These are phyloP conservation scores for Acanthopleura granulata DNA, from an alignment of 2,888 invertebrate genomes.

Conservation along the genomic window DNA sequence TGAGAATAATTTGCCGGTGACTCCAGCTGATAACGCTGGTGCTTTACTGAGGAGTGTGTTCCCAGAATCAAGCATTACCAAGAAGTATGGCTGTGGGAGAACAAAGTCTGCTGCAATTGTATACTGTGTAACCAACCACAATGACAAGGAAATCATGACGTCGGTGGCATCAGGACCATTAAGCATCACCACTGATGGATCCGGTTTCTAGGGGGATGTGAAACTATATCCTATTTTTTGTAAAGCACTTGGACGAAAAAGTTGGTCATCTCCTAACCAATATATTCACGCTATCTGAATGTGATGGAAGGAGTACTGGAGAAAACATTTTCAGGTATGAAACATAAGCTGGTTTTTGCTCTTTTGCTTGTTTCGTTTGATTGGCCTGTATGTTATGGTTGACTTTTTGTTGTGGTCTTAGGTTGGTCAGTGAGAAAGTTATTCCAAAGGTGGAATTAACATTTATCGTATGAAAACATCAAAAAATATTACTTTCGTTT, in stretches of 20 bases:
- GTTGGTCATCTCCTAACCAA: neutral
- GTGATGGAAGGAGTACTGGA: conserved; percentile 17
- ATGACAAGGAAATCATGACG: conserved; percentile 7
- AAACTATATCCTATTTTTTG: conserved; percentile 21
- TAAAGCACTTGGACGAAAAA: conserved; percentile 8
- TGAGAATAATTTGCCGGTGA: conserved; percentile 34
- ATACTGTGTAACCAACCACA: neutral
- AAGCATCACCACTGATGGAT: conserved; percentile 24
- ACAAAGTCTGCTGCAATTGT: conserved; percentile 32
- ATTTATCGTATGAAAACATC: no score
- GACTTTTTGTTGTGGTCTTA: no score
- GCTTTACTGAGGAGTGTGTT: conserved; percentile 31
- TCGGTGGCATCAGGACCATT: neutral
- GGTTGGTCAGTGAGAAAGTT: no score
- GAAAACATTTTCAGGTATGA: conserved; percentile 20
- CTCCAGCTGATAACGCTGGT: conserved; percentile 35
- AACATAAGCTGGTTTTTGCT: neutral
- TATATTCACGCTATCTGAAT: conserved; percentile 14
- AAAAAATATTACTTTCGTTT: no score
- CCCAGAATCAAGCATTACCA: conserved; percentile 34
- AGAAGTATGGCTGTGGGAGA: conserved; percentile 33
- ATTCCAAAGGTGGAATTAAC: no score
- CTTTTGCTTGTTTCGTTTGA: neutral
- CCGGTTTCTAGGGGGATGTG: conserved; percentile 20
- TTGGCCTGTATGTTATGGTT: neutral